These are phyloP conservation scores for Trisateles emortualis DNA, from an alignment of 2,888 invertebrate species.

Conservation along the genomic window DNA sequence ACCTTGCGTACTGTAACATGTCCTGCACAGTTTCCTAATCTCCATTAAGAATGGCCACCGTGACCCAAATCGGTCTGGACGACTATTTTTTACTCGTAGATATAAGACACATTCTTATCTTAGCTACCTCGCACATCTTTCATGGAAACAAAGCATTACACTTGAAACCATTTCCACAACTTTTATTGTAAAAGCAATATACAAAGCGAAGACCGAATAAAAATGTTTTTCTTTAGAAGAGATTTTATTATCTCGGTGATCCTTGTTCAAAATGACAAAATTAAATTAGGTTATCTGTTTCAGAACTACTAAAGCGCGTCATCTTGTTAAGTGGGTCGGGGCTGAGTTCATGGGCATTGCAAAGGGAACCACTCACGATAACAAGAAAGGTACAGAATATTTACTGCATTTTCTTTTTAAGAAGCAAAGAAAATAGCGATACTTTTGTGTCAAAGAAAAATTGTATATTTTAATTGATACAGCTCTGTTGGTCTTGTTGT, in stretches of 20 bases:
- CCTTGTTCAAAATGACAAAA: slow-evolving; percentile 69
- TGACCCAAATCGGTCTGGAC: too few species aligned
- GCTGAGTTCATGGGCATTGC: slow-evolving; percentile 96
- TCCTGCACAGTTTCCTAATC: too few species aligned
- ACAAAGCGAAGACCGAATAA: slow-evolving; percentile 42
- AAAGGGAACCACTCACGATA: slow-evolving; percentile 93
- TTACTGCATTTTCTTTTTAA: slow-evolving; percentile 38
- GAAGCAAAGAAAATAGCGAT: slow-evolving; percentile 21
- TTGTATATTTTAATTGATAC: too few species aligned
- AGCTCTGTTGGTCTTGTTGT: too few species aligned
- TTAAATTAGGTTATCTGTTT: slow-evolving; percentile 83
- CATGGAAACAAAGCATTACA: too few species aligned
- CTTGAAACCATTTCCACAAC: slow-evolving; percentile 43
- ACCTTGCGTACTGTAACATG: too few species aligned
- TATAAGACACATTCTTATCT: too few species aligned
- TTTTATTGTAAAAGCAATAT: slow-evolving; percentile 35
- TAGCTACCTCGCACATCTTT: too few species aligned
- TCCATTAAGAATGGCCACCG: too few species aligned
- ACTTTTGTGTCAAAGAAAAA: slow-evolving; percentile 20
- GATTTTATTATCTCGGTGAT: slow-evolving; percentile 67
- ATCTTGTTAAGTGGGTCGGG: slow-evolving; percentile 96
- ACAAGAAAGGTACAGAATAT: slow-evolving; percentile 87
- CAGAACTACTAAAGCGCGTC: slow-evolving; percentile 95
- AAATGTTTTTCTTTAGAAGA: slow-evolving; percentile 63
- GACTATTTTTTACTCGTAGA: too few species aligned